These are phyloP conservation scores for Cactoblastis cactorum DNA, from an alignment of 2,888 invertebrate genomes.

Conservation along the genomic window DNA sequence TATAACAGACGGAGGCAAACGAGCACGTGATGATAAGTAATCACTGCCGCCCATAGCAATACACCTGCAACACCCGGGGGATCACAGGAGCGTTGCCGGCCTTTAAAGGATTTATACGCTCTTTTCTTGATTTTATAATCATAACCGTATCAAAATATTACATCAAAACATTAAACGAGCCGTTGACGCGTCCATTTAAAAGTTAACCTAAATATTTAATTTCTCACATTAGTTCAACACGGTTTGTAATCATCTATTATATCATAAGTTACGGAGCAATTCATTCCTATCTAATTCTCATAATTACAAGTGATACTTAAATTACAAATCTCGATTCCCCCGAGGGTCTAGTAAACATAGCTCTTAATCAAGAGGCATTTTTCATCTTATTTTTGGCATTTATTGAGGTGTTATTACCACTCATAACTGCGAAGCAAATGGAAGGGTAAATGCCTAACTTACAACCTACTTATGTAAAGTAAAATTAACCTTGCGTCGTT, in stretches of 20 bases:
- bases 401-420: slow-evolving; percentile 30
- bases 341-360: slow-evolving; percentile 33
- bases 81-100: too few species aligned
- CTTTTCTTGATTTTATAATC: too few species aligned
- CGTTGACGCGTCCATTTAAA: neutral
- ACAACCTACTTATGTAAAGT: neutral
- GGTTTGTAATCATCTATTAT: slow-evolving; percentile 5
- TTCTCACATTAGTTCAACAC: slow-evolving; percentile 5
- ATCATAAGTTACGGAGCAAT: slow-evolving; percentile 12
- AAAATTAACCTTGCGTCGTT: neutral
- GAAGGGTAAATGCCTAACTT: slow-evolving; percentile 22
- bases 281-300: neutral
- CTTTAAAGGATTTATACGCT: too few species aligned
- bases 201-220: neutral
- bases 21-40: too few species aligned
- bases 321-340: slow-evolving; percentile 33
- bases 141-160: too few species aligned
- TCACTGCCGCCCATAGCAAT: too few species aligned
- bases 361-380: slow-evolving; percentile 39
- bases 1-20: too few species aligned
- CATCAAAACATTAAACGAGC: neutral
- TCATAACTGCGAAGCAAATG: slow-evolving; percentile 28
- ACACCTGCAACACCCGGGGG: too few species aligned
- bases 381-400: slow-evolving; percentile 29
- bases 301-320: slow-evolving; percentile 28